phyloP scores from a whole-genome alignment of 2,797 vertebrate genomes.

The Chaetophractus vellerosus region DNA sequence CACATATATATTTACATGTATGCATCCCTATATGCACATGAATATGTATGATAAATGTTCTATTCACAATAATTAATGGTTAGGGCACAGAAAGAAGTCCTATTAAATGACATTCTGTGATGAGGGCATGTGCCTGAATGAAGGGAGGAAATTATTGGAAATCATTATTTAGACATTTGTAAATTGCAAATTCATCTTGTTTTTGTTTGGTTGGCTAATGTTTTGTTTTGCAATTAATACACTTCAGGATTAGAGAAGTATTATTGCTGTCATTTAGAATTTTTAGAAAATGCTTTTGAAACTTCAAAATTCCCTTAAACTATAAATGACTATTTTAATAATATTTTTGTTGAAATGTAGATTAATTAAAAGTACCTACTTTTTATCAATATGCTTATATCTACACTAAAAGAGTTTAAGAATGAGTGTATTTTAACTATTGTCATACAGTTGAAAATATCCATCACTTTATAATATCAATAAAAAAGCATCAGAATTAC shows the following conservation, averaged over 20 bases:
- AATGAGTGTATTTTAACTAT: not conserved
- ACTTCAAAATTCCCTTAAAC: not conserved
- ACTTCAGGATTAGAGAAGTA: not conserved
- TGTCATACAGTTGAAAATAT: not conserved
- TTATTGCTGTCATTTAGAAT: not conserved
- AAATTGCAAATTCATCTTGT: not conserved
- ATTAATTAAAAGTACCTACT: not conserved
- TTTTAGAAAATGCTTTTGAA: constrained; percentile 24
- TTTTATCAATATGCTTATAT: not conserved
- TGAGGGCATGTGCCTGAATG: not conserved
- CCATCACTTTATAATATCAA: not conserved
- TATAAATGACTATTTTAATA: not conserved
- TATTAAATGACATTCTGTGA: constrained; percentile 24
- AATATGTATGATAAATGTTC: not conserved
- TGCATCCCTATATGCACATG: not conserved
- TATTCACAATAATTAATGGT: not conserved
- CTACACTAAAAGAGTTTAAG: not conserved
- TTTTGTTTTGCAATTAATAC: not conserved
- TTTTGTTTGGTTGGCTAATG: not conserved
- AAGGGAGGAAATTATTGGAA: not conserved
- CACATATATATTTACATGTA: not conserved
- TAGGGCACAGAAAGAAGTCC: not conserved
- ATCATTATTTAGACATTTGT: constrained; percentile 14
- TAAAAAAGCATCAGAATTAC: constrained; percentile 23
- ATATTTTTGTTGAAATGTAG: not conserved